Evolutionary conservation across 2,888 invertebrate species (phyloP), one percentile per base, ranked within the genome.

Genomic region (Patella ulyssiponensis): DNA sequence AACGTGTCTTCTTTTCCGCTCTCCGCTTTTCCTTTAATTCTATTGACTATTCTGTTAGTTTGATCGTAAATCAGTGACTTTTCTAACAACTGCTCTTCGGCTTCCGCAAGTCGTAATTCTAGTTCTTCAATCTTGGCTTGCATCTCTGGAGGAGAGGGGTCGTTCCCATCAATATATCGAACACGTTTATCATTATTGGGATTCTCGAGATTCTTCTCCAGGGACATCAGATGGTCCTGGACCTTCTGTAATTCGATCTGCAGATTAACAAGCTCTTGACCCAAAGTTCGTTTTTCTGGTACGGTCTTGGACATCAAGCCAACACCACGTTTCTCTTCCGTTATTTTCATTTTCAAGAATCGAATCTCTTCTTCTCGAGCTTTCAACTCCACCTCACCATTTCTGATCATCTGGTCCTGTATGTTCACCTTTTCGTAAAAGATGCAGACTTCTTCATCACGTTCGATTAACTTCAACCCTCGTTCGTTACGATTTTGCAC

Each of bases 341-440:
- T 86, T 58, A 87, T 73, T 80, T 89, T 89, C 86, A 91, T 87
- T 75, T 89, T 87, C 44, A 91, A 79, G 79, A 92, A 90, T 9
- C 90, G 82, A 51, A 92, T 90, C 81, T 91, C 91, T 76, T 92
- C 91, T 77, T 92, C 91, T 53, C 90, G 85, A 0, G 88, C 86
- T 75, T 89, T 88, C 51, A 91, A 83, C 81, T 91, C 90, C 51
- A 91, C 89, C 79, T 91, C 88, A 17, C 91, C 91, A 81, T 90
- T 90, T 70, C 90, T 83, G 53, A 91, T 88, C 90, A 91, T 90
- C 75, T 90, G 88, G 72, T 91, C 90, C 88, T 92, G 91, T 72
- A 91, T 90, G 79, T 92, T 92, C 44, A 90, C 88, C 84, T 91
- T 91, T 82, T 92, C 92, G 81, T 91, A 91, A 82, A 92, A 91